Percentiles rank a stretch among this genome's conserved stretches.
These are phyloP conservation scores for Pygocentrus nattereri DNA, from an alignment of 2,797 vertebrate species.

Conservation along the genomic window DNA sequence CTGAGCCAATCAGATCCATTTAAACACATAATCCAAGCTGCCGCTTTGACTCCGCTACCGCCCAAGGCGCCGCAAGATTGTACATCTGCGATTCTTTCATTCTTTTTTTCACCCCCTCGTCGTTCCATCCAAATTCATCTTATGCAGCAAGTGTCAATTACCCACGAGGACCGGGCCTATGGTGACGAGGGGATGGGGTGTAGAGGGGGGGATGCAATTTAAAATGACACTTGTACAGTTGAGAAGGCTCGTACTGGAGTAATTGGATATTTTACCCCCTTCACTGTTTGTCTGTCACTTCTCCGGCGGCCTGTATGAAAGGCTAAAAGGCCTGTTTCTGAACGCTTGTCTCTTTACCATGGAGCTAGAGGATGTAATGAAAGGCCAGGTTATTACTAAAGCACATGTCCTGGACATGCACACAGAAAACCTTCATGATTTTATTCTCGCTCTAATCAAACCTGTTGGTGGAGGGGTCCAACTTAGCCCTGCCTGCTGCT, in stretches of 20 bases:
- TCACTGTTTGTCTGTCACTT: constrained; percentile 73
- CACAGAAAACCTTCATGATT: neutral
- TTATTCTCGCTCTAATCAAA: constrained; percentile 23
- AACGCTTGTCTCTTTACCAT: constrained; percentile 20
- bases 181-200: constrained; percentile 63
- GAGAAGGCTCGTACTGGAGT: constrained; percentile 79
- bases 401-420: constrained; percentile 23
- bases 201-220: constrained; percentile 71
- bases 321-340: constrained; percentile 48
- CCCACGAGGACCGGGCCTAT: constrained; percentile 69
- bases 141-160: constrained; percentile 85
- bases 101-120: constrained; percentile 68
- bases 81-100: constrained; percentile 65
- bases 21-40: neutral
- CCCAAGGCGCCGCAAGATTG: neutral
- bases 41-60: neutral
- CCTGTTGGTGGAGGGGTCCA: neutral
- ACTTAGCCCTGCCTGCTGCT: neutral
- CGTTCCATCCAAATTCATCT: constrained; percentile 74
- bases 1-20: neutral
- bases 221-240: constrained; percentile 80
- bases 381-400: constrained; percentile 33
- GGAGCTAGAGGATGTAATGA: constrained; percentile 44
- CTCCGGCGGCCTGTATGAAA: constrained; percentile 35
- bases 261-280: constrained; percentile 85